Conservation (phyloP, 2,797 vertebrate genomes). For the Tauraco hartlaubi region DNA sequence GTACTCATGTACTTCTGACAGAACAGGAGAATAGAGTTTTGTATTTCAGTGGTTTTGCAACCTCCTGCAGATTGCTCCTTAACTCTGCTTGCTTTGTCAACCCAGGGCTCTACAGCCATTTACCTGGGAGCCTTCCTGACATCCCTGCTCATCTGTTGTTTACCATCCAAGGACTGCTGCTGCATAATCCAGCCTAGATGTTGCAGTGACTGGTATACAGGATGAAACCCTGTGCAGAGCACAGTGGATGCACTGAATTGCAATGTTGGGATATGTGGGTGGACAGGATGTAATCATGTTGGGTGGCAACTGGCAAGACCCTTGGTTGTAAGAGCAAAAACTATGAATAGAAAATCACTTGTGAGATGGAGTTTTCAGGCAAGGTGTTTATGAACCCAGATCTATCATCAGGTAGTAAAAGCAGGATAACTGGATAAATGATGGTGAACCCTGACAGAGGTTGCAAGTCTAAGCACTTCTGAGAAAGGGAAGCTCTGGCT, state of each 20-base stretch:
- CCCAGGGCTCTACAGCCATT: neutral
- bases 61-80: neutral
- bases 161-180: neutral
- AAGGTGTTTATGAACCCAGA: constrained; percentile 9
- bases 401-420: constrained; percentile 14
- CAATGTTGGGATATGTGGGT: neutral
- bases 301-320: neutral
- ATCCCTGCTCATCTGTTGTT: neutral
- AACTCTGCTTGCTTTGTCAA: neutral
- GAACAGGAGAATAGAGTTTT: neutral
- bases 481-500: neutral
- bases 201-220: neutral
- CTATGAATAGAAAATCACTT: neutral
- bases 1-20: neutral
- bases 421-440: neutral
- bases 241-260: neutral
- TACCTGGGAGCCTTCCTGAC: neutral
- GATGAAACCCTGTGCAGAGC: neutral
- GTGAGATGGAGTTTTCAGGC: constrained; percentile 17
- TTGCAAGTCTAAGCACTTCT: neutral
- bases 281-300: neutral
- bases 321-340: neutral
- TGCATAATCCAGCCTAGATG: no score
- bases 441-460: neutral
- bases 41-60: neutral